A percentile compares a stretch with the other conserved stretches of the same genome.
Conservation (phyloP, 2,113 vertebrate species). For the Procavia capensis region DNA sequence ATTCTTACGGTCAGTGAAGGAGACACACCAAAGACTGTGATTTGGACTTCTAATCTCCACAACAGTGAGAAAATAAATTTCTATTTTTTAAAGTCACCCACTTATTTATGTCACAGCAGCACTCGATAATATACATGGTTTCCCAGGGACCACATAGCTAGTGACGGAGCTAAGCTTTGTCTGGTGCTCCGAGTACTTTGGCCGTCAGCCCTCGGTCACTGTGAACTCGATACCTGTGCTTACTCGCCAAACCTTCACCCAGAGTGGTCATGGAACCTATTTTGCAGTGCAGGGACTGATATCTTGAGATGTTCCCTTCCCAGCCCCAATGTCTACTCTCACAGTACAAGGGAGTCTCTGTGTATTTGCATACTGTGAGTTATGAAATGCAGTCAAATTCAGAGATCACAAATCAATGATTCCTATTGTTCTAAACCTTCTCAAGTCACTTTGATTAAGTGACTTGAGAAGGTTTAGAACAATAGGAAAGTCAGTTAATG, state of each 20-base stretch:
- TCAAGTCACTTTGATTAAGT: background rate
- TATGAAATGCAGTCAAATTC: background rate
- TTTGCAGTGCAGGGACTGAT: background rate
- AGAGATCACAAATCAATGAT: background rate
- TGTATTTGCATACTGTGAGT: background rate
- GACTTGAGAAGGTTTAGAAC: background rate
- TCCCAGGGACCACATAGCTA: background rate
- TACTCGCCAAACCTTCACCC: background rate
- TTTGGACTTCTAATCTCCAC: too few species aligned
- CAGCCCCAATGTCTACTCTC: too few species aligned
- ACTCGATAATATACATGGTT: background rate
- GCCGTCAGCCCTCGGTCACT: background rate
- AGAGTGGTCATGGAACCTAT: background rate
- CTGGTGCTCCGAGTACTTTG: background rate
- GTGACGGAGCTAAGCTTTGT: background rate
- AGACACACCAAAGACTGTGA: too few species aligned
- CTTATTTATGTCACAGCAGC: too few species aligned
- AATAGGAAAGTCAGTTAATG: background rate
- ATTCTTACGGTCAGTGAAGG: too few species aligned
- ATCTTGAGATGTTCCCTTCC: background rate
- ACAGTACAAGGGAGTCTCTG: too few species aligned
- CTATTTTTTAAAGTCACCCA: background rate
- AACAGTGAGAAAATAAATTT: background rate
- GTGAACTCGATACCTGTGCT: background rate
- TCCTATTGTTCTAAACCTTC: too few species aligned